Conservation (phyloP, 30 jellyfish, hydroid and myxozoan genomes). For the Hydra vulgaris region DNA sequence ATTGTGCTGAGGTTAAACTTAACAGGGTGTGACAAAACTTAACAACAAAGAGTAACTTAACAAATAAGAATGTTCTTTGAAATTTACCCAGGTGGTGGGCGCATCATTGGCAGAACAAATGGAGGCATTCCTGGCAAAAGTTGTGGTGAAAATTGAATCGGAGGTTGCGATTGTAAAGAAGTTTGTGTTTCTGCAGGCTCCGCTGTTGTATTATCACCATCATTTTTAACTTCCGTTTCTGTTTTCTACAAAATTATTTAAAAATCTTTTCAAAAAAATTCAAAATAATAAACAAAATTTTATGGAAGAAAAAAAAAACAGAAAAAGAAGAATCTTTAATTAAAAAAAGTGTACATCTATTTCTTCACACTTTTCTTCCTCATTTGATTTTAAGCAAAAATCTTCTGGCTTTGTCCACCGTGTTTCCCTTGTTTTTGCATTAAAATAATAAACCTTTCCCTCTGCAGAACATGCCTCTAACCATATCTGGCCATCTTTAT, state of each 20-base stretch:
- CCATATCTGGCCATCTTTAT: constrained; percentile 88
- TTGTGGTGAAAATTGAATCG: constrained; percentile 23
- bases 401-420: constrained; percentile 77
- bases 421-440: constrained; percentile 91
- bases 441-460: constrained; percentile 83
- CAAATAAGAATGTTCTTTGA: not conserved
- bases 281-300: too few species aligned
- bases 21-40: too few species aligned
- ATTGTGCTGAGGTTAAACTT: too few species aligned
- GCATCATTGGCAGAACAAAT: constrained; percentile 25
- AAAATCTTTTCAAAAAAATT: not conserved
- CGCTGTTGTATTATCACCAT: constrained; percentile 5
- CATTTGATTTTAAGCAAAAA: not conserved
- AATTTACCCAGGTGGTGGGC: not conserved
- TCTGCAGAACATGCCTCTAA: constrained; percentile 92
- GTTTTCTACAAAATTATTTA: not conserved
- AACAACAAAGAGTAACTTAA: too few species aligned
- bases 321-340: too few species aligned
- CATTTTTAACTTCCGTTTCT: not conserved
- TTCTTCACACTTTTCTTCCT: constrained; percentile 2
- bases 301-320: not conserved
- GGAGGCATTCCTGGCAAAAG: constrained; percentile 49
- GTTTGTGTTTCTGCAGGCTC: not conserved
- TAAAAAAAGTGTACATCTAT: too few species aligned
- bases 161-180: not conserved